Percentiles rank a stretch among this genome's conserved stretches.
These are phyloP conservation scores for Carollia perspicillata DNA, from an alignment of 2,113 vertebrate genomes.

Conservation along the genomic window DNA sequence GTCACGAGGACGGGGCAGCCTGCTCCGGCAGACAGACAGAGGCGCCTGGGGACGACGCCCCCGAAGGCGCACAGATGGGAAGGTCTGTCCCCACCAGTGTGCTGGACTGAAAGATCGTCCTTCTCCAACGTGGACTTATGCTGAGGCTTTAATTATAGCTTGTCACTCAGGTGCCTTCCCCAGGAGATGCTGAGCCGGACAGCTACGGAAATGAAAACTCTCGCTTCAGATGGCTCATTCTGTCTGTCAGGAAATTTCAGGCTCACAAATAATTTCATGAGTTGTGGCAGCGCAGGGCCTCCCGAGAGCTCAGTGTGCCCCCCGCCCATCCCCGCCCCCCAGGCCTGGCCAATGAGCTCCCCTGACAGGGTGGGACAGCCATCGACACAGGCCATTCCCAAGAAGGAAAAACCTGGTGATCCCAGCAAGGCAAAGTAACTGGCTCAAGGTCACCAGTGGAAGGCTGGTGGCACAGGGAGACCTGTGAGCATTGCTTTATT, in stretches of 20 bases:
- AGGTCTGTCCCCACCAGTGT: background rate
- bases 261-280: slow-evolving; percentile 62
- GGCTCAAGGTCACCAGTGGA: background rate
- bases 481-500: background rate
- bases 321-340: too few relatives aligned
- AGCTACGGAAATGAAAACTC: slow-evolving; percentile 69
- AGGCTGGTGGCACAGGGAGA: background rate
- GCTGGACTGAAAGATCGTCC: background rate
- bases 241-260: slow-evolving; percentile 74
- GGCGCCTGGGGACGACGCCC: background rate
- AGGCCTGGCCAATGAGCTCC: background rate
- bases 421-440: background rate
- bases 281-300: background rate
- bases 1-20: background rate
- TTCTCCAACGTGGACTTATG: background rate
- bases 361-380: background rate
- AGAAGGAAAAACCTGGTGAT: background rate
- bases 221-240: slow-evolving; percentile 57
- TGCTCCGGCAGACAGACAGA: background rate
- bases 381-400: background rate
- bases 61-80: accelerated
- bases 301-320: background rate
- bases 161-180: slow-evolving; percentile 66
- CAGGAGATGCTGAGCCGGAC: slow-evolving; percentile 10
- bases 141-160: slow-evolving; percentile 68